Evolutionary conservation across 2,888 invertebrate species (phyloP), one percentile per base, ranked within the genome.

Genomic region (Argyra leucocephala): DNA sequence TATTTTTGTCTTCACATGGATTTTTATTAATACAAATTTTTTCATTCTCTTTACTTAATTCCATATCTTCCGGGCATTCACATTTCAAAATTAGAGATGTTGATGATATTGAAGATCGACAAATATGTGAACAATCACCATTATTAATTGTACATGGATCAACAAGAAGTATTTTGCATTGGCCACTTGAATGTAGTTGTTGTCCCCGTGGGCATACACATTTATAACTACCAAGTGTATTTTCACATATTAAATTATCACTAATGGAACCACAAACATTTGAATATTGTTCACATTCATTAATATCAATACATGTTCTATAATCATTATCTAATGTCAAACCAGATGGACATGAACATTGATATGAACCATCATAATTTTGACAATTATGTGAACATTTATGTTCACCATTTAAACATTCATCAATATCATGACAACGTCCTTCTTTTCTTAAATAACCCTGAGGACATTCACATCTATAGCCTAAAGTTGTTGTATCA

Each of bases 101-200:
- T 48, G 67, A 65, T 64, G 77, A 80, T 26, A 82, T 76, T 1
- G 84, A 84, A 66, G 84, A 83, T 63, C 79, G 75, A 72, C 87
- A 87, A 59, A 81, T 78, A 68, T 83, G 81, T 0, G 82, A 81
- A 67, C 88, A 87, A n/a, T 81, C 82, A 6, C 80, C 80, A 67
- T 84, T 83, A 63, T 79, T 76, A 3, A 74, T 68, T 15, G 74
- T 73, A 71, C 88, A 88, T 69, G 75, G 75, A 75, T 85, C 79
- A 10, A 78, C 70, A 63, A 74, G 72, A 10, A 75, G 67, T 3
- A 62, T 36, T 61, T 72, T 73, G 67, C 81, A 80, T 66, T 75
- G 77, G 37, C 68, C 70, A 66, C 70, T 70, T 3, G 65, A 63
- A 63, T 73, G 69, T 2, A 73, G 69, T 23, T 81, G 78, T 66